These are phyloP conservation scores for Phyllotis vaccarum DNA, from an alignment of 2,797 vertebrate genomes.

Conservation along the genomic window DNA sequence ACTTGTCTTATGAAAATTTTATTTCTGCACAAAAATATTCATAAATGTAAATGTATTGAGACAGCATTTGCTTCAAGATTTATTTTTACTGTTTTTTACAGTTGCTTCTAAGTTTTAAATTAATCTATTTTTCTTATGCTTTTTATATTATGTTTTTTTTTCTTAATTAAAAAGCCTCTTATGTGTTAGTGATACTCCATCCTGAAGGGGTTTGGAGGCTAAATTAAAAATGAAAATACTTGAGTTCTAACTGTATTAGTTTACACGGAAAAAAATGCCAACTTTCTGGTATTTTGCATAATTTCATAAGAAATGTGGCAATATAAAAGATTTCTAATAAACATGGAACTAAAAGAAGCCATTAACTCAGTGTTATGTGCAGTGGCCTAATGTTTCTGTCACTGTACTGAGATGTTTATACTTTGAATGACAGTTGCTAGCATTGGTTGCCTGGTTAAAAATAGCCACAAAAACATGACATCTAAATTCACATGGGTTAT, in stretches of 20 bases:
- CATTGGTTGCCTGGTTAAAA: slow-evolving; percentile 26
- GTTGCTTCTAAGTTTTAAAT: slow-evolving; percentile 56
- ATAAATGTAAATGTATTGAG: neutral
- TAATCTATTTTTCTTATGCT: neutral
- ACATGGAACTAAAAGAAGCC: neutral
- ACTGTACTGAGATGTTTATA: slow-evolving; percentile 39
- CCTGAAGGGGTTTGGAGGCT: neutral
- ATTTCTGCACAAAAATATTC: slow-evolving; percentile 25
- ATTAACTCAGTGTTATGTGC: neutral
- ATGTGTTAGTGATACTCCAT: neutral
- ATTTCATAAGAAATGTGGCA: neutral
- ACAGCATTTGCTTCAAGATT: neutral
- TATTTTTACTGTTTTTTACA: slow-evolving; percentile 56
- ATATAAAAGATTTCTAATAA: slow-evolving; percentile 6
- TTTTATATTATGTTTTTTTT: neutral
- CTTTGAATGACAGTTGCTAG: slow-evolving; percentile 31
- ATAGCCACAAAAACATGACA: neutral
- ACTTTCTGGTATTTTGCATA: slow-evolving; percentile 19
- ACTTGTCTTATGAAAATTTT: neutral
- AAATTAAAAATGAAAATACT: slow-evolving; percentile 56
- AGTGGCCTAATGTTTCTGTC: neutral
- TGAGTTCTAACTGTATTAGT: neutral
- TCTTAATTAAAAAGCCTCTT: neutral
- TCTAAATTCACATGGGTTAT: neutral
- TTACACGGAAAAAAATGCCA: slow-evolving; percentile 21